Evolutionary conservation across 2,113 vertebrate species (phyloP), one percentile per base, ranked within the genome.

Genomic region (Albula glossodonta): DNA sequence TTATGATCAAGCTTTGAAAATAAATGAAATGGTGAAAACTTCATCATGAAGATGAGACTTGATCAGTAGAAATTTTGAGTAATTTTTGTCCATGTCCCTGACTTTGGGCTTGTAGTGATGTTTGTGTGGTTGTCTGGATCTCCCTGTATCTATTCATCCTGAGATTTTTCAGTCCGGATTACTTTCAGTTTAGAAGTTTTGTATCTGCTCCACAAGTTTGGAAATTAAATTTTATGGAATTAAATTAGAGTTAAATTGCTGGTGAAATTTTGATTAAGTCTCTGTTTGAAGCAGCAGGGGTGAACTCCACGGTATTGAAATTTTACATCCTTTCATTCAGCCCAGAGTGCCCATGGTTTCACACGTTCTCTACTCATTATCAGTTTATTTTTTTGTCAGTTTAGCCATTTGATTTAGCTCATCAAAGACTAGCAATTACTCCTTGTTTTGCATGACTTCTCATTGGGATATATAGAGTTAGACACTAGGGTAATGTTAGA

Each of bases 381-480:
- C 31, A 70, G 41, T 56, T 83, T 50, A 17, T 41, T 22, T n/a
- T 77, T 66, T 74, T 84, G 6, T 51, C n/a, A 53, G 48, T 77
- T 84, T 51, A 49, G 51, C 7, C 51, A 9, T 10, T 12, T 22
- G 0, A n/a, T 78, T 78, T 5, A 12, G n/a, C 53, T 81, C 3
- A 52, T 74, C 70, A 74, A 83, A 83, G 41, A 83, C 52, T 12
- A 83, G 25, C 53, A 83, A 25, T 57, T 83, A 11, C 81, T 83
- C 53, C 51, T 41, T n/a, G 17, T 83, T 83, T 83, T 83, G 53
- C 81, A 83, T 82, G 81, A 51, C 31, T 83, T 9, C 25, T 57
- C 41, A 56, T 83, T 60, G 81, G 81, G 56, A 83, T 83, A 48
- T 31, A 53, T 41, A 48, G 56, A 83, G 22, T 31, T 63, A 19